Base-by-base conservation (phyloP, 2,888 invertebrate genomes). In the Pheosia tremula region DNA sequence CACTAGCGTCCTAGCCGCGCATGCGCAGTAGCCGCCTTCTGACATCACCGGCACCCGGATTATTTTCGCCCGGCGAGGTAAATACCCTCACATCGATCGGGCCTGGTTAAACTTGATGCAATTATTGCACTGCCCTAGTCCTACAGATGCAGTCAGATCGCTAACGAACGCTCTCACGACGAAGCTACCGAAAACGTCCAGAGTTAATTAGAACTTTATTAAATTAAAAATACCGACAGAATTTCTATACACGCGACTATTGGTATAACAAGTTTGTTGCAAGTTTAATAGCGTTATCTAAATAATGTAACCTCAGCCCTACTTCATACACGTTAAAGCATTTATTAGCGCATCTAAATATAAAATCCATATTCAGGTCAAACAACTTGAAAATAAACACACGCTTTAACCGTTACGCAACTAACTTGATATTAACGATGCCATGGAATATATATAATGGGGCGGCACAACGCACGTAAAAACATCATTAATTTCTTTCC, bases 21-120 rank as follows among this genome's bases (percentile, higher is more conserved):
- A 73, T 74, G 82, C 85, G 85, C 72, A 58, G 68, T 58, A 3
- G 8, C 8, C 9, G 41, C 73, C 82, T 85, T 85, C 89, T 91
- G 92, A 91, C 92, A 91, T 91, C 93, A 92, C 91, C 89, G 87
- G 85, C 85, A 89, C 91, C 90, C 91, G 89, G 93, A 92, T 91
- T 93, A 93, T 93, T 93, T 93, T 93, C 85, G 88, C 91, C 90
- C 89, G 88, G 86, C 91, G 93, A 92, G 93, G 93, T 93, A 93
- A 93, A 93, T 93, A 93, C 92, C 93, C 93, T 91, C 91, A 89
- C 90, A 93, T 93, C 92, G 93, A 93, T 93, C 93, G 91, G 79
- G 83, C 87, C 89, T 87, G 88, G 91, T 90, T 91, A 90, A 91
- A 92, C 89, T 91, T 88, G 85, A 90, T 93, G 93, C 93, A 93